Evolutionary conservation across 2,797 vertebrate genomes (phyloP).

Genomic region (Pseudochirops cupreus): DNA sequence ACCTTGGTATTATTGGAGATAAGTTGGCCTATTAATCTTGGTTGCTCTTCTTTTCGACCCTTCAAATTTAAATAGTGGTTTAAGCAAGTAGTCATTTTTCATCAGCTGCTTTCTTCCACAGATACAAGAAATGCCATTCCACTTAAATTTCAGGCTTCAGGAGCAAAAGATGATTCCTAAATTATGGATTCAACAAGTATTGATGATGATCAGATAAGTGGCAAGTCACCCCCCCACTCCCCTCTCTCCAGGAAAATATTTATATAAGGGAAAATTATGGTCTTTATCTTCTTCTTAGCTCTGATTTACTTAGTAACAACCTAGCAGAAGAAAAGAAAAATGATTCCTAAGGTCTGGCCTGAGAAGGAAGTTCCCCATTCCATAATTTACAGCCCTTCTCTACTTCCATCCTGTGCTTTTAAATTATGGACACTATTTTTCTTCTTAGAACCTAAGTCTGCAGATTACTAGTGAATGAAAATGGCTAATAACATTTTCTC

Average conservation of each 20-base stretch:
- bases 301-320: not conserved
- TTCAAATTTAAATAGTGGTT: not conserved
- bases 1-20: not conserved
- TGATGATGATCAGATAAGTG: not conserved
- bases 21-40: not conserved
- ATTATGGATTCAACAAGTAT: conserved; percentile 46
- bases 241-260: conserved; percentile 14
- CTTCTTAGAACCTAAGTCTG: conserved; percentile 27
- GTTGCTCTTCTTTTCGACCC: not conserved
- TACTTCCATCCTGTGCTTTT: conserved; percentile 36
- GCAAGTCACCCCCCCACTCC: not conserved
- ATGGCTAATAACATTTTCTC: conserved; percentile 27
- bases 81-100: conserved; percentile 26
- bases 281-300: conserved; percentile 1
- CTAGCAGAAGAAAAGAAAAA: not conserved
- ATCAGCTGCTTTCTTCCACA: conserved; percentile 20
- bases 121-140: conserved; percentile 14
- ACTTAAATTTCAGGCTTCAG: conserved; percentile 25
- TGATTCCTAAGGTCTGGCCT: conserved; percentile 34
- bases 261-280: conserved; percentile 22
- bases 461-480: conserved; percentile 30
- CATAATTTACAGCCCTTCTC: conserved; percentile 41
- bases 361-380: conserved; percentile 43
- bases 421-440: conserved; percentile 56
- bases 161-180: conserved; percentile 10